Percentiles rank a stretch among this genome's conserved stretches.
Evolutionary conservation across 2,797 vertebrate genomes (phyloP).

Genomic region (Acestrorhynchus altus): DNA sequence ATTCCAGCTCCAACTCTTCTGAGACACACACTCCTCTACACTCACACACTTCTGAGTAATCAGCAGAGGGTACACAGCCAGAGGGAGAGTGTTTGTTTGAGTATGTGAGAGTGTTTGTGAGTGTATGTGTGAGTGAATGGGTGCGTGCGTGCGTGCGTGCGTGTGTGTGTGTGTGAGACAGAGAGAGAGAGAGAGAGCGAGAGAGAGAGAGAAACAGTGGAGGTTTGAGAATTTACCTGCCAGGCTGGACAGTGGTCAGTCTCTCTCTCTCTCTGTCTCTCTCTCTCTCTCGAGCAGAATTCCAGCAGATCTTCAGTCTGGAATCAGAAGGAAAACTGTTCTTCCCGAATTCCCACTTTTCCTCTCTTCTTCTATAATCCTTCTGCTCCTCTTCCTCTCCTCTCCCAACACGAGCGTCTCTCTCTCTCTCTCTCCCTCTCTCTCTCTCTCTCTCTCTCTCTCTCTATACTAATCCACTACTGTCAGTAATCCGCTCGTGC

Average conservation of each 20-base stretch:
- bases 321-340: not conserved
- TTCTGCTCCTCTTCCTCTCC: not conserved
- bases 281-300: not conserved
- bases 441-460: not conserved
- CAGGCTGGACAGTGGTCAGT: not conserved
- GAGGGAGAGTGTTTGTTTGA: not conserved
- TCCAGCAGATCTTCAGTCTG: not conserved
- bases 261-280: not conserved
- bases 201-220: not conserved
- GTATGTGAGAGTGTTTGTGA: too few relatives aligned
- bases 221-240: not conserved
- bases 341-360: not conserved
- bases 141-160: too few relatives aligned
- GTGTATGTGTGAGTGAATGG: too few relatives aligned
- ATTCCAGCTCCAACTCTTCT: not conserved
- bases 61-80: not conserved
- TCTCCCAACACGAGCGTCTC: not conserved
- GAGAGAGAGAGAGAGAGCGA: too few relatives aligned
- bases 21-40: not conserved
- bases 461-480: not conserved
- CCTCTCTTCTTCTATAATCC: not conserved
- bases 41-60: not conserved
- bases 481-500: not conserved
- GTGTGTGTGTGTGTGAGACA: too few relatives aligned
- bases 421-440: not conserved